Percentiles rank a stretch among this genome's conserved stretches.
These are phyloP conservation scores for Vulpes lagopus DNA, from an alignment of 2,113 vertebrate species.

Conservation along the genomic window DNA sequence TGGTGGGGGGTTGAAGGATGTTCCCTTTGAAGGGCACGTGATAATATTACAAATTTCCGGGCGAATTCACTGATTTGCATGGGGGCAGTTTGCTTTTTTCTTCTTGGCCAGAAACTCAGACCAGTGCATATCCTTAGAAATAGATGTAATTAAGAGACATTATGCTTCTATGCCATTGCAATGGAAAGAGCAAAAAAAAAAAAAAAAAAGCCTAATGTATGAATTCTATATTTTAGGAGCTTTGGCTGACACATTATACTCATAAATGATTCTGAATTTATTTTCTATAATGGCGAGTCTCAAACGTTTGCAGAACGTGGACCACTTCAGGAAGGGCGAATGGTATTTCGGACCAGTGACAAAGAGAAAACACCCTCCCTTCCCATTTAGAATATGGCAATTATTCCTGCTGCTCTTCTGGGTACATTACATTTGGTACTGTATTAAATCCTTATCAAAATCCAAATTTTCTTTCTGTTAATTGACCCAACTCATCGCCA, in stretches of 20 bases:
- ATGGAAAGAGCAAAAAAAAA: neutral
- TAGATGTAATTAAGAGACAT: neutral
- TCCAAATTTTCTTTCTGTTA: neutral
- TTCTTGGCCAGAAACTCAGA: neutral
- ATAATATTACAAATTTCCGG: neutral
- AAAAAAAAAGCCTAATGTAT: neutral
- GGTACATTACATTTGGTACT: neutral
- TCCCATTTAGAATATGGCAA: neutral
- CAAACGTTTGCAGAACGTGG: neutral
- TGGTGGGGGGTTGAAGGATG: neutral
- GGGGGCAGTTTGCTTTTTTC: neutral
- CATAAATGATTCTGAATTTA: neutral
- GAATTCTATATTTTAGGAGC: neutral
- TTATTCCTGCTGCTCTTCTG: neutral
- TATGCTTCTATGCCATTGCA: neutral
- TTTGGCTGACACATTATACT: neutral
- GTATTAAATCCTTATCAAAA: neutral
- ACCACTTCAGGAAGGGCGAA: neutral
- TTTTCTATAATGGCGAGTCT: neutral
- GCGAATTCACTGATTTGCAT: neutral
- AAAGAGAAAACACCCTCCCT: neutral
- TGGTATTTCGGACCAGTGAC: neutral
- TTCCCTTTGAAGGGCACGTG: neutral
- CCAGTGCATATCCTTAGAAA: neutral
- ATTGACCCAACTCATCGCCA: neutral